Percentiles rank a stretch among this genome's conserved stretches.
Conservation (phyloP, 2,888 invertebrate species). For the Ferdinandea cuprea region DNA sequence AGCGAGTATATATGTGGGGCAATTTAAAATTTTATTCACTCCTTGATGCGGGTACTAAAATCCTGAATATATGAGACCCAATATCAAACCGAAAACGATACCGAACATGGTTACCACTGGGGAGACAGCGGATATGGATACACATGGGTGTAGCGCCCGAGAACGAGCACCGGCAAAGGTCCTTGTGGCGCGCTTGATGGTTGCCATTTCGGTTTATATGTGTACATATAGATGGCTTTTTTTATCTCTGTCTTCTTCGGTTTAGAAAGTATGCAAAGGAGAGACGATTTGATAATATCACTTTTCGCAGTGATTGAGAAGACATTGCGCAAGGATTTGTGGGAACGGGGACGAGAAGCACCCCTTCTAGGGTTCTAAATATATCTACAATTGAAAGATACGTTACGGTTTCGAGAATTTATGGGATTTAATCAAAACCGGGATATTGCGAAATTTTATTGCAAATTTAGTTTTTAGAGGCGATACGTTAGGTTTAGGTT, state of each 20-base stretch:
- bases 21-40: constrained; percentile 75
- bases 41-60: constrained; percentile 72
- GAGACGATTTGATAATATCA: constrained; percentile 69
- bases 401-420: constrained; percentile 61
- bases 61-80: constrained; percentile 68
- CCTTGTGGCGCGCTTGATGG: constrained; percentile 68
- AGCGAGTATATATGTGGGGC: constrained; percentile 58
- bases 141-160: constrained; percentile 20
- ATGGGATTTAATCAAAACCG: constrained; percentile 72
- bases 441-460: constrained; percentile 71
- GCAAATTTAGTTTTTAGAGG: constrained; percentile 50
- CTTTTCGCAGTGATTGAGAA: constrained; percentile 71
- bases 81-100: constrained; percentile 74
- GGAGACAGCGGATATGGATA: constrained; percentile 61
- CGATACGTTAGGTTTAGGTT: constrained; percentile 32
- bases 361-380: not conserved
- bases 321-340: constrained; percentile 46
- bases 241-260: constrained; percentile 14
- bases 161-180: constrained; percentile 41
- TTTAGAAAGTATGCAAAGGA: constrained; percentile 44
- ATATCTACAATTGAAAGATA: constrained; percentile 33
- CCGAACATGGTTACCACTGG: constrained; percentile 72
- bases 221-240: constrained; percentile 5
- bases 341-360: too few relatives aligned
- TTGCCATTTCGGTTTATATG: constrained; percentile 70